Conservation (phyloP, 2,888 invertebrate species). For the Philopedon plagiatum region DNA sequence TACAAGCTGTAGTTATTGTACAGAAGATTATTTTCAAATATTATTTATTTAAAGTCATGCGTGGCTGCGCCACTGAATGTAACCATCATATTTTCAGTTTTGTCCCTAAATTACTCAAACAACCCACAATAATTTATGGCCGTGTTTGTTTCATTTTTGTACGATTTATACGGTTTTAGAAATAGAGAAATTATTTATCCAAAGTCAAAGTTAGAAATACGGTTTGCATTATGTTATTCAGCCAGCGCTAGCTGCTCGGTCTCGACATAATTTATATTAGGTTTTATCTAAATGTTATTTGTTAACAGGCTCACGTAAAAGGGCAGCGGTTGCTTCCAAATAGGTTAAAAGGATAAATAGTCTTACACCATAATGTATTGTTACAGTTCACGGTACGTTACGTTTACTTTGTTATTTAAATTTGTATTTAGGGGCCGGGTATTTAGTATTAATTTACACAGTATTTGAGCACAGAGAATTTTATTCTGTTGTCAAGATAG, state of each 20-base stretch:
- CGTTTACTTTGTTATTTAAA: no score
- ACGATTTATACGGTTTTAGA: constrained; percentile 57
- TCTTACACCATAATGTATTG: neutral
- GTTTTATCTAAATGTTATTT: constrained; percentile 43
- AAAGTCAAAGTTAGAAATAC: constrained; percentile 43
- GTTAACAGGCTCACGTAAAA: constrained; percentile 33
- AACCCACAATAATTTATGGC: constrained; percentile 59
- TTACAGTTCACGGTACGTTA: neutral
- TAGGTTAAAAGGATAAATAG: neutral
- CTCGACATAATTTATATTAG: constrained; percentile 38
- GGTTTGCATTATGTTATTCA: constrained; percentile 32
- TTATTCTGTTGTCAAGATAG: no score
- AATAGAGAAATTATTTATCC: constrained; percentile 54
- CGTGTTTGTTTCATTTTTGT: constrained; percentile 61
- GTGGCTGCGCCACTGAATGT: neutral
- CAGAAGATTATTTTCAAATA: no score
- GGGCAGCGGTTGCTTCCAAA: neutral
- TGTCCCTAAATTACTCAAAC: constrained; percentile 59
- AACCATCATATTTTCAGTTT: constrained; percentile 55
- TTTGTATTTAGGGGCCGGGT: no score
- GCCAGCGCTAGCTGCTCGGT: constrained; percentile 28
- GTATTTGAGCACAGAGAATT: no score
- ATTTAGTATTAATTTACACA: no score
- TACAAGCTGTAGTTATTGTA: no score
- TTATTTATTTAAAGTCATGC: neutral